Conservation (phyloP, 1,140 invertebrate species). For the Leucophenga varia region DNA sequence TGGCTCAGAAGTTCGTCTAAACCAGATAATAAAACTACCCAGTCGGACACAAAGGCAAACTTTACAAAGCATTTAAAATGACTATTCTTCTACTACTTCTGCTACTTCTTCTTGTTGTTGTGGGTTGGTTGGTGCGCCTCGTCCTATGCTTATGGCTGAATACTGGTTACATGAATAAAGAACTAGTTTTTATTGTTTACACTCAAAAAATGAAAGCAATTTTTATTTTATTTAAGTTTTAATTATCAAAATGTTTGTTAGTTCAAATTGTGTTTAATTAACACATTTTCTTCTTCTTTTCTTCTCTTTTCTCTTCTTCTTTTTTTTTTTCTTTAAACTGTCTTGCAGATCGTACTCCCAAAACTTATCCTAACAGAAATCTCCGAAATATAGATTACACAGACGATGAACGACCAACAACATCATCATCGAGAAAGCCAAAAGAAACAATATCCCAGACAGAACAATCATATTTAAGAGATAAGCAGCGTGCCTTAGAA, state of each 20-base stretch:
- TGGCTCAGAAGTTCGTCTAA: slow-evolving; percentile 23
- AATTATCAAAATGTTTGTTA: too few relatives aligned
- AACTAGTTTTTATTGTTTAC: neutral
- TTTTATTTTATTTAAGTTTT: too few relatives aligned
- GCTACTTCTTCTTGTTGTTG: neutral
- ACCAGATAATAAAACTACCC: slow-evolving; percentile 27
- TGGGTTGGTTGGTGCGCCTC: too few relatives aligned
- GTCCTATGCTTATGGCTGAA: slow-evolving; percentile 13
- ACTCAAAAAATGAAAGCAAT: too few relatives aligned
- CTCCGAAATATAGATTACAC: slow-evolving; percentile 9
- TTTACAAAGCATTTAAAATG: too few relatives aligned
- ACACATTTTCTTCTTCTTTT: slow-evolving; percentile 7
- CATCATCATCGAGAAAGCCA: neutral
- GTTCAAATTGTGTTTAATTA: too few relatives aligned
- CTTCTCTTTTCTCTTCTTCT: slow-evolving; percentile 3
- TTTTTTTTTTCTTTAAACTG: too few relatives aligned
- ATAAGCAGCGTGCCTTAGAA: too few relatives aligned
- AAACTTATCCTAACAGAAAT: slow-evolving; percentile 20
- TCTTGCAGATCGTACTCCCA: too few relatives aligned
- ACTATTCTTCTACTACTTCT: neutral
- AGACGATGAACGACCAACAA: slow-evolving; percentile 16
- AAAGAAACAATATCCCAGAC: slow-evolving; percentile 2
- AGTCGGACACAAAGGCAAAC: too few relatives aligned
- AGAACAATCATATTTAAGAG: too few relatives aligned
- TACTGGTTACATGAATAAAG: slow-evolving; percentile 2